Percentiles rank a stretch among this genome's conserved stretches.
These are phyloP conservation scores for Anas flavirostris DNA, from an alignment of 2,797 vertebrate genomes.

Conservation along the genomic window DNA sequence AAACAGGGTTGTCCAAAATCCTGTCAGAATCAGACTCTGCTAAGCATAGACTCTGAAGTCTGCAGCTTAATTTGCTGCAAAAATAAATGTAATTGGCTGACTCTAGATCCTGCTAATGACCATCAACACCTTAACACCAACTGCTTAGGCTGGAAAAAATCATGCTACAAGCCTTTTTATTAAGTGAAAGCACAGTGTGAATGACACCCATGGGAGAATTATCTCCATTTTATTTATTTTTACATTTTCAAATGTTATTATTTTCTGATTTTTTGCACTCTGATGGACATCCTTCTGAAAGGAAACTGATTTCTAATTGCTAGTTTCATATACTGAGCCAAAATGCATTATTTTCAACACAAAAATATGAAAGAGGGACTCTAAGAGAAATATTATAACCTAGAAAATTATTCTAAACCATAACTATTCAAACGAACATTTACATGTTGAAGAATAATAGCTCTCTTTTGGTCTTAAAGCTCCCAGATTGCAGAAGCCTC, in stretches of 20 bases:
- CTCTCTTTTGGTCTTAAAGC: not conserved
- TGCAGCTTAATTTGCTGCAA: conserved; percentile 45
- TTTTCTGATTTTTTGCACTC: not conserved
- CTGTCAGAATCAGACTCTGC: conserved; percentile 17
- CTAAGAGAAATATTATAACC: not conserved
- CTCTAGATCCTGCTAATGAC: conserved; percentile 42
- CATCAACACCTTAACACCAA: conserved; percentile 48
- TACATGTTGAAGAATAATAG: not conserved
- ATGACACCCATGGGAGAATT: conserved; percentile 13
- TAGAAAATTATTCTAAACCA: not conserved
- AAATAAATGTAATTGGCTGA: conserved; percentile 59
- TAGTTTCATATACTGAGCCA: not conserved
- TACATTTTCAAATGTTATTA: conserved; percentile 21
- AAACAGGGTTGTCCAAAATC: conserved; percentile 22
- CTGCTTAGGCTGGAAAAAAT: conserved; percentile 50
- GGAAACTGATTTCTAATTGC: not conserved
- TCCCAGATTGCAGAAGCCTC: not conserved
- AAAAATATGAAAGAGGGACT: conserved; percentile 3
- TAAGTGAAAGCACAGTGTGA: conserved; percentile 33
- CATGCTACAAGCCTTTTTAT: not conserved
- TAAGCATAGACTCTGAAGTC: not conserved
- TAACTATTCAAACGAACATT: not conserved
- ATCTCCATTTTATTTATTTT: conserved; percentile 35
- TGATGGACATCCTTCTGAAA: not conserved
- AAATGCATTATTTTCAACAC: not conserved